These are phyloP conservation scores for Coranthus polyacanthus DNA, from an alignment of 2,797 vertebrate species.

Conservation along the genomic window DNA sequence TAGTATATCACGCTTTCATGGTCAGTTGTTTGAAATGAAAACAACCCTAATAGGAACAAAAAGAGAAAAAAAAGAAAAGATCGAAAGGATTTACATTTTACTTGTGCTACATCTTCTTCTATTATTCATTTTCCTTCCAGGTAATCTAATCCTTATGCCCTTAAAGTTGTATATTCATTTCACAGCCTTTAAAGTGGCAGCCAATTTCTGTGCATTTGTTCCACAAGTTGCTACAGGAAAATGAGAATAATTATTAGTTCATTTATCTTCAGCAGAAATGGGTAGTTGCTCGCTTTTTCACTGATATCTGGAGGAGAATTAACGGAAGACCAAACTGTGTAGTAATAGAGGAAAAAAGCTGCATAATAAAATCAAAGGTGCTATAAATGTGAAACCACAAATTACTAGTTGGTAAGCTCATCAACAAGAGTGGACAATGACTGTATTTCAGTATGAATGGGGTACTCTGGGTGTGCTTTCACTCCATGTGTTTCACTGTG, in stretches of 20 bases:
- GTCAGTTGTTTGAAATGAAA: constrained; percentile 62
- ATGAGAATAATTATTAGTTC: constrained; percentile 28
- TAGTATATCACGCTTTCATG: constrained; percentile 36
- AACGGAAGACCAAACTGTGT: constrained; percentile 5
- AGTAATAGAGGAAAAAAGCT: constrained; percentile 1
- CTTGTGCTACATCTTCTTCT: constrained; percentile 26
- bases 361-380: constrained; percentile 21
- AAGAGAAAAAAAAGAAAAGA: constrained; percentile 3
- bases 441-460: not conserved
- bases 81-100: constrained; percentile 27
- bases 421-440: not conserved
- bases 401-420: constrained; percentile 13
- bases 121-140: not conserved
- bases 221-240: constrained; percentile 7
- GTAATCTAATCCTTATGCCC: not conserved
- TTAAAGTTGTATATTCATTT: not conserved
- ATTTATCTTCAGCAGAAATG: constrained; percentile 22
- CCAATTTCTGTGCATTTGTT: not conserved
- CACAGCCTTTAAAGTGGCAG: not conserved
- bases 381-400: constrained; percentile 21
- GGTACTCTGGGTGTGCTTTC: constrained; percentile 1
- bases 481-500: not conserved
- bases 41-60: constrained; percentile 15
- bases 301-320: constrained; percentile 6
- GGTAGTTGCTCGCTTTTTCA: not conserved